These are phyloP conservation scores for Labeo rohita DNA, from an alignment of 2,113 vertebrate genomes.

Conservation along the genomic window DNA sequence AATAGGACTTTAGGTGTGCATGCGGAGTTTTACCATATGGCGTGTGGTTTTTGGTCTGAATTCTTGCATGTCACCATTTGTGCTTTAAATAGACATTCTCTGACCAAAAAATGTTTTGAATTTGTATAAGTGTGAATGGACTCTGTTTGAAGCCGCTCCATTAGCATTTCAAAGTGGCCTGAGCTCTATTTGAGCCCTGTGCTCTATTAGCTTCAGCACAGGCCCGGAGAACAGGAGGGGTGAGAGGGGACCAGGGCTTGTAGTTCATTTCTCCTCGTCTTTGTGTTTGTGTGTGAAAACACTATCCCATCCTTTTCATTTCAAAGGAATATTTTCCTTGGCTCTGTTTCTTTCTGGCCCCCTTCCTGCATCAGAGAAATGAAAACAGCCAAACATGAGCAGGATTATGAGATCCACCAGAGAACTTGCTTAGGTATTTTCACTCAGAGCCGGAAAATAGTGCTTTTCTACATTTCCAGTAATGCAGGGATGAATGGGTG, in stretches of 20 bases:
- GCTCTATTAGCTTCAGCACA: conserved; percentile 86
- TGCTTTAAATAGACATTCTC: conserved; percentile 66
- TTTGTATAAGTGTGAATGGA: conserved; percentile 90
- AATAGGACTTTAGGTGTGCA: not conserved
- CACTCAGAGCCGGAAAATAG: not conserved
- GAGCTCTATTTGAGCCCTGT: conserved; percentile 81
- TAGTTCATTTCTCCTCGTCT: conserved; percentile 72
- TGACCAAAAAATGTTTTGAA: conserved; percentile 83
- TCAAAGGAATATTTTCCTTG: conserved; percentile 45
- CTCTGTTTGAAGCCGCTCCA: conserved; percentile 86
- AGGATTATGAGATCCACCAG: conserved; percentile 42
- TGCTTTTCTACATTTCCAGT: conserved; percentile 2
- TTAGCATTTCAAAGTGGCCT: conserved; percentile 97
- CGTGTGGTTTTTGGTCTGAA: conserved; percentile 20
- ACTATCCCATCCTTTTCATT: conserved; percentile 43
- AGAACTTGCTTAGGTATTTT: conserved; percentile 43
- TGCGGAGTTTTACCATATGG: conserved; percentile 15
- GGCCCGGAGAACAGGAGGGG: conserved; percentile 83
- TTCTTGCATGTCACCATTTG: conserved; percentile 27
- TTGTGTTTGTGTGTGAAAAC: conserved; percentile 76
- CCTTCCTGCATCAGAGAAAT: conserved; percentile 34
- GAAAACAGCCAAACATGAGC: conserved; percentile 38
- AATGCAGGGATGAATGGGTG: not conserved
- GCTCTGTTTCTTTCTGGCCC: conserved; percentile 38
- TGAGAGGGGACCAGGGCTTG: conserved; percentile 82